Evolutionary conservation across 2,113 vertebrate genomes (phyloP), one percentile per base, ranked within the genome.

Genomic region (Sakesphorus luctuosus): DNA sequence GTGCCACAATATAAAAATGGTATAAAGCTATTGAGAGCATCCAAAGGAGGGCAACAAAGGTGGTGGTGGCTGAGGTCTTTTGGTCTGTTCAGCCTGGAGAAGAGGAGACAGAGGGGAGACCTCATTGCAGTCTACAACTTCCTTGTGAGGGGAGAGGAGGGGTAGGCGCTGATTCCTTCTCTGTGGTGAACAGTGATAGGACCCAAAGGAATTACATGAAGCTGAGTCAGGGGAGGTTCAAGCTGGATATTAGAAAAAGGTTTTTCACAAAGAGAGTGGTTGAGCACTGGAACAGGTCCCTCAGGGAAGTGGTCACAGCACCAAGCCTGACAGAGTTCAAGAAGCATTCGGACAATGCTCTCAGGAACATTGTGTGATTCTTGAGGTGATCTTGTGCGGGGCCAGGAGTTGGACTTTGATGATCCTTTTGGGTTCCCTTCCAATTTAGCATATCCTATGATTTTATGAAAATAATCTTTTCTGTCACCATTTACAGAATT

Each of bases 61-160:
- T 24, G 18, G 10, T 55, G 47, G 18, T 0, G 0, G 18, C n/a
- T 71, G 49, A 47, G 3, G 4, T 47, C 19, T n/a, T 19, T 71
- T 46, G n/a, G 3, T 47, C 28, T 63, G 10, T 71, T 87, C 40
- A 68, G 29, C 10, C 56, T 38, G 24, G 12, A 40, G 28, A 17
- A 65, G 13, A 65, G 65, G 33, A 47, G 28, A 62, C 38, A 53
- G 8, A 78, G 47, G 10, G 14, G 33, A 53, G 10, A 12, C 4
- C 6, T 52, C 7, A 26, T 13, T 24, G 5, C 19, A 40, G 29
- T 11, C 19, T 71, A 28, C 29, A 40, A 3, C 16, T n/a, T 29
- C 24, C 7, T 38, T 40, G 29, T 2, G 0, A 28, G 23, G 18
- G 12, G 36, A 61, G 21, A 4, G 52, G 33, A 44, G 21, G 46